Evolutionary conservation across 1,140 invertebrate species (phyloP), one percentile per base, ranked within the genome.

Genomic region (Aphelenchoides besseyi): DNA sequence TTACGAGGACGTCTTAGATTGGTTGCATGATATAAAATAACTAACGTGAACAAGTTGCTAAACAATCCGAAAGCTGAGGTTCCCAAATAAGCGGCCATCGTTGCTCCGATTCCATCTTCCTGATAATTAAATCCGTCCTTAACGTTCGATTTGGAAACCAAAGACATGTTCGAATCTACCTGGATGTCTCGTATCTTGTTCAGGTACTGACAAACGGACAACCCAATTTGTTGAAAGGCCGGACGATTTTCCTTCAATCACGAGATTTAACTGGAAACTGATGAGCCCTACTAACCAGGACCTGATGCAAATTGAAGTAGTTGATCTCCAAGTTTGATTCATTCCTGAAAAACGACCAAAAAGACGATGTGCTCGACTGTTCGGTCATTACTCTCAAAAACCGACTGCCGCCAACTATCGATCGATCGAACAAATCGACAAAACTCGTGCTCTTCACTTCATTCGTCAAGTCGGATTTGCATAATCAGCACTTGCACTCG

Each of bases 31-130:
- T 8, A 59, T 12, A 59, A 8, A 23, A 59, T 59, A 12, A 59
- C 55, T 8, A 59, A 23, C 16, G 55, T 59, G 55, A 59, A 59
- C 5, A 59, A 33, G 55, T 59, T 59, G 55, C 5, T 16, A 23
- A 59, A 59, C 55, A 59, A 8, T 33, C 55, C 55, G 55, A 59
- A 59, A 5, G 55, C 55, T 23, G 55, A 59, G 5, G 23, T 33
- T 28, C 55, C 55, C 32, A 59, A 59, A 12, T 29, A 33, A 59
- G 55, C 55, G 5, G 55, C 55, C 55, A 59, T 59, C 18, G 55
- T 8, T 8, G 26, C 55, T 5, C 5, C 5, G 18, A 59, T 5
- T 23, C 18, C 55, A 23, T 59, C 55, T 41, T 41, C 5, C 18
- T 59, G 55, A 23, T 59, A 59, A 23, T 59, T 59, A 33, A 8